These are phyloP conservation scores for Apodemia mormo DNA, from an alignment of 2,888 invertebrate species.

Conservation along the genomic window DNA sequence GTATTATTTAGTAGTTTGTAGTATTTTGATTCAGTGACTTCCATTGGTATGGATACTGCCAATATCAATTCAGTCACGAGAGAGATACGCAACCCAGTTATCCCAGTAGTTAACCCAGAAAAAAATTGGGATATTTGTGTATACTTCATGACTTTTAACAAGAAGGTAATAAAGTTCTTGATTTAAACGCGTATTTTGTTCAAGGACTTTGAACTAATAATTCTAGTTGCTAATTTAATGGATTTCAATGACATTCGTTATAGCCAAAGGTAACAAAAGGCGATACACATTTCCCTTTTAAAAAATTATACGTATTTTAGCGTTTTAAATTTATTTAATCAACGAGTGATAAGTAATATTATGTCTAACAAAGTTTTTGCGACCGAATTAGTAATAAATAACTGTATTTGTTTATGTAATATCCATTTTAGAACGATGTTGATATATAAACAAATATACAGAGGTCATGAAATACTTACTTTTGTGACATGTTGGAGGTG, in stretches of 20 bases:
- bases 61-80: too few species aligned
- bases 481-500: constrained; percentile 67
- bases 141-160: too few species aligned
- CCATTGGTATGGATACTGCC: too few species aligned
- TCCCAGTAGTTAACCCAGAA: too few species aligned
- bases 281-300: neutral
- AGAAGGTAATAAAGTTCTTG: neutral
- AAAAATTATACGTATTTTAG: neutral
- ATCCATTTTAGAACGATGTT: constrained; percentile 44
- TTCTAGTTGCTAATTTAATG: neutral
- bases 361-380: neutral
- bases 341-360: neutral
- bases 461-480: constrained; percentile 55
- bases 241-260: neutral
- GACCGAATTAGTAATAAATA: constrained; percentile 7
- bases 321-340: neutral
- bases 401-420: constrained; percentile 51
- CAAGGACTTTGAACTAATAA: constrained; percentile 5
- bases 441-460: constrained; percentile 49
- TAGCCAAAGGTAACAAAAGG: constrained; percentile 8
- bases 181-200: neutral
- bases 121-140: too few species aligned
- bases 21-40: too few species aligned
- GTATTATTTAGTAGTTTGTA: too few species aligned
- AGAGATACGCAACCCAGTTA: too few species aligned